These are phyloP conservation scores for Latrodectus elegans DNA, from an alignment of 2,888 invertebrate genomes.

Conservation along the genomic window DNA sequence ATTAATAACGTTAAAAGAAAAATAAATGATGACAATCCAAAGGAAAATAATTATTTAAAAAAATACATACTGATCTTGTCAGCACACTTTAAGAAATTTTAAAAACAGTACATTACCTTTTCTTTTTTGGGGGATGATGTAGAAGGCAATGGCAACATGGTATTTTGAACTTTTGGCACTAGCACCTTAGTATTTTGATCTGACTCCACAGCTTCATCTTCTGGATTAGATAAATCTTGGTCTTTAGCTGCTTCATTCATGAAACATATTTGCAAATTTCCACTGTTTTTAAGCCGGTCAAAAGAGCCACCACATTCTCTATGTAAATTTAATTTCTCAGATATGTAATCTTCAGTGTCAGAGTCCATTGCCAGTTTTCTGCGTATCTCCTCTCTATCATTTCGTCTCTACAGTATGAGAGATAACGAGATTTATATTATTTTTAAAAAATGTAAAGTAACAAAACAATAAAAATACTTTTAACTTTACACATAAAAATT, in stretches of 20 bases:
- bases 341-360: conserved; percentile 80
- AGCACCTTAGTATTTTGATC: conserved; percentile 22
- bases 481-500: no score
- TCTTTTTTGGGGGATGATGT: conserved; percentile 42
- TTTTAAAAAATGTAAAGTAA: neutral
- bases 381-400: conserved; percentile 93
- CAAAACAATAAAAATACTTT: neutral
- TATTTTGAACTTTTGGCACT: conserved; percentile 49
- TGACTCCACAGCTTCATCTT: conserved; percentile 18
- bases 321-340: conserved; percentile 78
- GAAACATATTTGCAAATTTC: conserved; percentile 96
- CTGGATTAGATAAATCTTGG: conserved; percentile 55
- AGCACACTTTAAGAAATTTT: no score
- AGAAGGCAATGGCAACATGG: conserved; percentile 42
- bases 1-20: no score
- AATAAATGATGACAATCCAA: no score
- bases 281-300: conserved; percentile 85
- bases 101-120: conserved; percentile 21
- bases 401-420: conserved; percentile 57
- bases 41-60: no score
- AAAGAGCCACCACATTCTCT: conserved; percentile 89
- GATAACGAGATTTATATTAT: neutral
- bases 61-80: no score
- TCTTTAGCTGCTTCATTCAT: conserved; percentile 91
- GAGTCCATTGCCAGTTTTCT: conserved; percentile 88